These are phyloP conservation scores for Noctua comes DNA, from an alignment of 2,888 invertebrate species.

Conservation along the genomic window DNA sequence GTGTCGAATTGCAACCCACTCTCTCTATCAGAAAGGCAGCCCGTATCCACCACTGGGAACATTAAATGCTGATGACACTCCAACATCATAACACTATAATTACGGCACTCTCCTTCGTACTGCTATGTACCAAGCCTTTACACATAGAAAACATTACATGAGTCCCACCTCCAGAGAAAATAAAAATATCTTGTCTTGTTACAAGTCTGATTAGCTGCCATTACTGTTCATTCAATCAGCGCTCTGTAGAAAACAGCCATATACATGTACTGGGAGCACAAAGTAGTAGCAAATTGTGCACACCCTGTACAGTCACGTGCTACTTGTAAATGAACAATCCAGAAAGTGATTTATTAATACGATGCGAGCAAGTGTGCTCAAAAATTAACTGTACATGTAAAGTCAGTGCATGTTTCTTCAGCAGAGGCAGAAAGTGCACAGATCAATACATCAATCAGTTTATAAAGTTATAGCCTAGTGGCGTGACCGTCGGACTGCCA, in stretches of 20 bases:
- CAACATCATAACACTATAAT: not conserved
- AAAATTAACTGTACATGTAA: too few relatives aligned
- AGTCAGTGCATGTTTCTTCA: too few relatives aligned
- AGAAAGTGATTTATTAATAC: conserved; percentile 3
- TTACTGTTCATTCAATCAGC: conserved; percentile 60
- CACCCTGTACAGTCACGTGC: conserved; percentile 43
- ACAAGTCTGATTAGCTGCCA: conserved; percentile 48
- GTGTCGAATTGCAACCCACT: not conserved
- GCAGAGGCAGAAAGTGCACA: too few relatives aligned
- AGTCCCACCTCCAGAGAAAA: conserved; percentile 20
- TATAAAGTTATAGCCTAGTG: too few relatives aligned
- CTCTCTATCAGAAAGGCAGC: not conserved
- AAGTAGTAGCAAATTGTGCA: conserved; percentile 44
- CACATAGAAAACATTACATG: not conserved
- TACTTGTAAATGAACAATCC: not conserved
- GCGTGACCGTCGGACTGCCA: too few relatives aligned
- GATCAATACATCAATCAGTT: too few relatives aligned
- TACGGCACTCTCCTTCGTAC: not conserved
- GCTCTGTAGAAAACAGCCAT: conserved; percentile 36
- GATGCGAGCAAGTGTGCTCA: not conserved
- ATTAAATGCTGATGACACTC: not conserved
- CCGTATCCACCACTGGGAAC: not conserved
- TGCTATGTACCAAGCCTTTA: not conserved
- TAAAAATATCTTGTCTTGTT: conserved; percentile 41
- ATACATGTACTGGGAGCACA: conserved; percentile 26